Evolutionary conservation across 92 coral and sea anemone genomes (phyloP), one percentile per base, ranked within the genome.

Genomic region (Siderastrea radians): DNA sequence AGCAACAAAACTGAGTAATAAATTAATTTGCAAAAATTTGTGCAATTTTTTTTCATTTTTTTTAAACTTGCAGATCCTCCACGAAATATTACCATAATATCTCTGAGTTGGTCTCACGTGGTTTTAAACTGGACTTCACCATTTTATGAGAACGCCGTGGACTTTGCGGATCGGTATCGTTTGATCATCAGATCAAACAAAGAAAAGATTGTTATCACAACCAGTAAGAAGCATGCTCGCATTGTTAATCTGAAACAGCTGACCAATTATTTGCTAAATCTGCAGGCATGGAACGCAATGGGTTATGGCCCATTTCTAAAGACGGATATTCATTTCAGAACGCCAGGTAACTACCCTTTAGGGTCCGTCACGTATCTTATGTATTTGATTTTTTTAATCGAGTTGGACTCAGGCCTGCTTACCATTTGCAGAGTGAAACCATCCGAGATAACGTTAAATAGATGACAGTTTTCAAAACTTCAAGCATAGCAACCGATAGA

Each of bases 71-170:
- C 60, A 93, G 98, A 80, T 1, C 82, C 94, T 49, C 91, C 90
- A 2, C 50, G 54, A 38, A 84, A 93, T 61, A 83, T 91, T 17
- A 74, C 92, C 69, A 78, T 93, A 51, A 61, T 87, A 19, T 87
- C 84, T n/a, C n/a, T 73, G 17, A 79, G 64, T 62, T 95, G 98
- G 98, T 79, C 90, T 50, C 63, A 72, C 71, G 90, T 92, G 58
- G 75, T 53, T 49, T 17, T 95, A 16, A 78, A 93, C 71, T 97
- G 99, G 99, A 54, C 82, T 59, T 92, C 94, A 16, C 96, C 98
- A 5, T 62, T 87, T 47, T n/a, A 81, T 48, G 50, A 47, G 12
- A 66, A 74, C n/a, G 61, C 79, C 6, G 44, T 84, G 61, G 84
- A 84, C 62, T 75, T 95, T 63, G 89, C 81, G 46, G 93, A 90